These are phyloP conservation scores for Acropternis orthonyx DNA, from an alignment of 2,797 vertebrate species.

Conservation along the genomic window DNA sequence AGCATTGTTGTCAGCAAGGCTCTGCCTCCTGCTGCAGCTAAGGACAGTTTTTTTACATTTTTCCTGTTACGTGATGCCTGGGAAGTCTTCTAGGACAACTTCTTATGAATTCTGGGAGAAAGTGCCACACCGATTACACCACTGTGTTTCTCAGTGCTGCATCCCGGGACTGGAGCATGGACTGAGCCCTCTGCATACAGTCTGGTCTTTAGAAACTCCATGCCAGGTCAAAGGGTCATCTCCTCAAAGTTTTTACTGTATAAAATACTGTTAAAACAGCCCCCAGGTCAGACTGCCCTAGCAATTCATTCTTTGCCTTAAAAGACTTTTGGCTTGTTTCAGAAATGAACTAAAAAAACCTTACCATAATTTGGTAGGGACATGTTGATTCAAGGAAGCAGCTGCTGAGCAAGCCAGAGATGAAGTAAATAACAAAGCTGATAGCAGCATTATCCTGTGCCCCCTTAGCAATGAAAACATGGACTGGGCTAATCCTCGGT, in stretches of 20 bases:
- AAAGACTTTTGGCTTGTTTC: not conserved
- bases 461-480: not conserved
- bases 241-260: not conserved
- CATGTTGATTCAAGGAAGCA: conserved; percentile 24
- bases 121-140: fast-evolving
- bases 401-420: not conserved
- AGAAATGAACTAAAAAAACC: not conserved
- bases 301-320: not conserved
- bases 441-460: conserved; percentile 10
- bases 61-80: not conserved
- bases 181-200: not conserved
- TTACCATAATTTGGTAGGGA: not conserved
- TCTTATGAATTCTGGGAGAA: not conserved
- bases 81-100: not conserved
- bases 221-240: not conserved
- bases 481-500: not conserved
- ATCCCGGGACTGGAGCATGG: not conserved
- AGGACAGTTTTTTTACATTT: not conserved
- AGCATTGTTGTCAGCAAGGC: not conserved
- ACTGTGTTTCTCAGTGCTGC: not conserved
- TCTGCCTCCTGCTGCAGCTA: not conserved
- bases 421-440: not conserved
- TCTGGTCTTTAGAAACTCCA: not conserved
- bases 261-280: not conserved
- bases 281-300: not conserved